phyloP scores from a whole-genome alignment of 1,140 invertebrate genomes.

The Zaprionus vittiger region DNA sequence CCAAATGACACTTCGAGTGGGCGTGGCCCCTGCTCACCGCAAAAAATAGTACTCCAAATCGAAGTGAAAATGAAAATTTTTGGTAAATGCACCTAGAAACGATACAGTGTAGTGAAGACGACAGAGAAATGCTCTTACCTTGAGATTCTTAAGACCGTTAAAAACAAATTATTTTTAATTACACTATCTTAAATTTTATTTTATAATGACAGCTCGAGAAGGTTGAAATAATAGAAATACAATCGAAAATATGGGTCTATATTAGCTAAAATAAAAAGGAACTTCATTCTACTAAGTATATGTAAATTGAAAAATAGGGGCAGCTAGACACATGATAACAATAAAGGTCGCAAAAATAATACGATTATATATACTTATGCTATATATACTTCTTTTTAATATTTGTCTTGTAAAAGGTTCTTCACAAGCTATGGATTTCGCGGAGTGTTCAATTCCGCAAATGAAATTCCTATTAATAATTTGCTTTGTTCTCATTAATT shows the following conservation, averaged over 20 bases:
- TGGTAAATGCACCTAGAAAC: constrained; percentile 16
- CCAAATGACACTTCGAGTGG: constrained; percentile 64
- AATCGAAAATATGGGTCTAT: neutral
- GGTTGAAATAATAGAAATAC: neutral
- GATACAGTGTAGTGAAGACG: neutral
- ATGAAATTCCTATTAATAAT: neutral
- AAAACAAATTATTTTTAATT: no score
- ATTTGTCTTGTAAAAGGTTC: neutral
- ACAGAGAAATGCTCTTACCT: constrained; percentile 7
- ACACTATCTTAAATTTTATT: neutral
- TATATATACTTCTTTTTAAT: neutral
- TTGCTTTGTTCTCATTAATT: constrained; percentile 46
- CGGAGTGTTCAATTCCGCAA: neutral
- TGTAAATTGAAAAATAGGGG: no score
- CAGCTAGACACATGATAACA: no score
- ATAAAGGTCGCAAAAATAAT: no score
- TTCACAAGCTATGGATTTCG: neutral
- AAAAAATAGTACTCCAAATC: constrained; percentile 56
- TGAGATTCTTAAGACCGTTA: neutral
- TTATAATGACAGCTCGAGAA: neutral
- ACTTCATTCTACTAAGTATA: no score
- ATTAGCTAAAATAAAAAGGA: neutral
- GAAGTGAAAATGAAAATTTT: constrained; percentile 53
- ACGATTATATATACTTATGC: no score
- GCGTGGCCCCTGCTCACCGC: constrained; percentile 43